phyloP scores from a whole-genome alignment of 2,797 vertebrate species.

The Sciaenops ocellatus region DNA sequence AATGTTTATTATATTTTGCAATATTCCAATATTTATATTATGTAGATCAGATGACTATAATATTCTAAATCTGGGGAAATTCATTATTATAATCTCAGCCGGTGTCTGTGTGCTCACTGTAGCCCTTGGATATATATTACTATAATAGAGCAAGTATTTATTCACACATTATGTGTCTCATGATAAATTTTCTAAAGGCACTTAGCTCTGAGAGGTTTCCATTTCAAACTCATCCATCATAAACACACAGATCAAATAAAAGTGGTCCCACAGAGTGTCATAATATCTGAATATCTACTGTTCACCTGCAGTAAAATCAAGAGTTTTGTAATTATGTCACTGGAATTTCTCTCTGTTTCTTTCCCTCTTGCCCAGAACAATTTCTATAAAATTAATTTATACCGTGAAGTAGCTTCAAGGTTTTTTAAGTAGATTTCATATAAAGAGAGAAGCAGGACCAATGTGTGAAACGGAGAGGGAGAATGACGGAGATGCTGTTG shows the following conservation, averaged over 20 bases:
- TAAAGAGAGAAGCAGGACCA: constrained; percentile 36
- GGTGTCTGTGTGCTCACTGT: constrained; percentile 4
- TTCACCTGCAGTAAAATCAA: constrained; percentile 58
- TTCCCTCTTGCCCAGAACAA: constrained; percentile 20
- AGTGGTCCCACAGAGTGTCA: constrained; percentile 32
- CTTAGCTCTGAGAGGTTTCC: constrained; percentile 43
- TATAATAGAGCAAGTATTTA: constrained; percentile 33
- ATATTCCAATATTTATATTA: constrained; percentile 9
- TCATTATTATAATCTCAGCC: constrained; percentile 2
- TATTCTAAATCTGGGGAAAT: constrained; percentile 21
- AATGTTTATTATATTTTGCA: constrained; percentile 7
- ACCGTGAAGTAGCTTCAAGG: constrained; percentile 39
- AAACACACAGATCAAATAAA: constrained; percentile 61
- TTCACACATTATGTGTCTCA: constrained; percentile 38
- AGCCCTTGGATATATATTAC: constrained; percentile 43
- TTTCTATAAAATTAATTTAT: constrained; percentile 61
- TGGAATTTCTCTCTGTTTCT: constrained; percentile 10
- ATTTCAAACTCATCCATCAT: constrained; percentile 65
- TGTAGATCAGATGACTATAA: constrained; percentile 15
- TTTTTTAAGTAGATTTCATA: constrained; percentile 60
- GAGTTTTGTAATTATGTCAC: constrained; percentile 44
- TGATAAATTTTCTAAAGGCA: constrained; percentile 24
- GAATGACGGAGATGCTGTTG: constrained; percentile 40
- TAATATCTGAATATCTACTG: constrained; percentile 54
- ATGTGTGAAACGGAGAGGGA: constrained; percentile 9